These are phyloP conservation scores for Poeciliopsis presidionis DNA, from an alignment of 2,797 vertebrate species.

Conservation along the genomic window DNA sequence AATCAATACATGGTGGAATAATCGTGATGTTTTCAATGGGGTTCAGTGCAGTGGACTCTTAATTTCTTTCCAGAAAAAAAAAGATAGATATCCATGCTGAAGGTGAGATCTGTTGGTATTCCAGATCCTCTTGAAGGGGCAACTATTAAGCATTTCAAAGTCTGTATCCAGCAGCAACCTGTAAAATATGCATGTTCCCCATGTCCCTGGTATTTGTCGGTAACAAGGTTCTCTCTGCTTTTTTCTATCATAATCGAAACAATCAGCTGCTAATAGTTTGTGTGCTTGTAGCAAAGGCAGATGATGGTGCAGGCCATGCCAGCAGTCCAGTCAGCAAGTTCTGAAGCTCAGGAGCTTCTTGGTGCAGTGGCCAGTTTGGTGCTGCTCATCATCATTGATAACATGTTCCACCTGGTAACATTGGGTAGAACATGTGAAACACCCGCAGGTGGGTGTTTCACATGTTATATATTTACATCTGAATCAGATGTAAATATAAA, in stretches of 20 bases:
- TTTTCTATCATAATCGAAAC: neutral
- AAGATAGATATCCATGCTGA: too few species aligned
- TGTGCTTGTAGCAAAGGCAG: slow-evolving; percentile 84
- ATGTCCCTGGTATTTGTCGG: neutral
- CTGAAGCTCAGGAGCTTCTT: slow-evolving; percentile 89
- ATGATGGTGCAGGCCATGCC: slow-evolving; percentile 92
- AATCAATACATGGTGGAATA: too few species aligned
- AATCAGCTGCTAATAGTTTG: slow-evolving; percentile 2
- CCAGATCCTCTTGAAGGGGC: too few species aligned
- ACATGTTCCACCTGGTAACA: slow-evolving; percentile 99
- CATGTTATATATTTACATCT: too few species aligned
- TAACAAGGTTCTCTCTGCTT: neutral
- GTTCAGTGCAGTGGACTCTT: too few species aligned
- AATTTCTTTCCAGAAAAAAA: too few species aligned
- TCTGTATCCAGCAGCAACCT: neutral
- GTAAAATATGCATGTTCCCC: neutral
- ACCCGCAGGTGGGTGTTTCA: too few species aligned
- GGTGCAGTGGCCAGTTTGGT: slow-evolving; percentile 93
- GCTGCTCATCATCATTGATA: slow-evolving; percentile 97
- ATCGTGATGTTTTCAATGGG: too few species aligned
- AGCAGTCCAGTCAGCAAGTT: slow-evolving; percentile 89
- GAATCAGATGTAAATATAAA: neutral
- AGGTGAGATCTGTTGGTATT: too few species aligned
- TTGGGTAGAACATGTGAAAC: slow-evolving; percentile 68
- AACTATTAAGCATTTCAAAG: neutral